Evolutionary conservation across 2,888 invertebrate species (phyloP).

Genomic region (Dryomyza anilis): DNA sequence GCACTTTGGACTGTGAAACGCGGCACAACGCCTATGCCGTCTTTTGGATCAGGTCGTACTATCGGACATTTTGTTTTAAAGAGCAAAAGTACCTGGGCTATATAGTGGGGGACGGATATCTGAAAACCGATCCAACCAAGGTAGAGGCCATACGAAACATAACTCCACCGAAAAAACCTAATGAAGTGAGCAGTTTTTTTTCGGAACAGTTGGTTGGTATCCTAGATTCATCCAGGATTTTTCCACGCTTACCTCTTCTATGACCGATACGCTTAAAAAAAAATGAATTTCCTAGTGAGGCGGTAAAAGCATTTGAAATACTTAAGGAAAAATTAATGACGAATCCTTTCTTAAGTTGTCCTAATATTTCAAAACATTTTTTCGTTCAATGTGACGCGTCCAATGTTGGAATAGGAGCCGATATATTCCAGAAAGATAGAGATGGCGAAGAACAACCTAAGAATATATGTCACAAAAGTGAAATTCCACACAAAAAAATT

Average conservation of each 20-base stretch:
- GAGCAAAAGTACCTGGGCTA: neutral
- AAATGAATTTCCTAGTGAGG: neutral
- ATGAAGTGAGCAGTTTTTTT: neutral
- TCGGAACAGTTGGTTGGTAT: slow-evolving; percentile 4
- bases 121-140: neutral
- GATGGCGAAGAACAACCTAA: slow-evolving; percentile 19
- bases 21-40: neutral
- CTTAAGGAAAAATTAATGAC: neutral
- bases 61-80: neutral
- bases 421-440: slow-evolving; percentile 17
- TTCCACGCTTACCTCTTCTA: slow-evolving; percentile 3
- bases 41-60: neutral
- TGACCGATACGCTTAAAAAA: neutral
- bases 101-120: neutral
- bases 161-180: neutral
- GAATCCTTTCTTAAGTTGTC: neutral
- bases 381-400: slow-evolving; percentile 16
- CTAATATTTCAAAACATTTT: neutral
- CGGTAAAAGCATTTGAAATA: neutral
- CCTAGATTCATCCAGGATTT: slow-evolving; percentile 5
- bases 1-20: no score
- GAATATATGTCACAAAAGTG: slow-evolving; percentile 19
- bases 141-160: neutral
- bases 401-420: slow-evolving; percentile 16
- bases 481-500: neutral